phyloP scores from a whole-genome alignment of 2,888 invertebrate genomes.

The Parnassius mnemosyne region DNA sequence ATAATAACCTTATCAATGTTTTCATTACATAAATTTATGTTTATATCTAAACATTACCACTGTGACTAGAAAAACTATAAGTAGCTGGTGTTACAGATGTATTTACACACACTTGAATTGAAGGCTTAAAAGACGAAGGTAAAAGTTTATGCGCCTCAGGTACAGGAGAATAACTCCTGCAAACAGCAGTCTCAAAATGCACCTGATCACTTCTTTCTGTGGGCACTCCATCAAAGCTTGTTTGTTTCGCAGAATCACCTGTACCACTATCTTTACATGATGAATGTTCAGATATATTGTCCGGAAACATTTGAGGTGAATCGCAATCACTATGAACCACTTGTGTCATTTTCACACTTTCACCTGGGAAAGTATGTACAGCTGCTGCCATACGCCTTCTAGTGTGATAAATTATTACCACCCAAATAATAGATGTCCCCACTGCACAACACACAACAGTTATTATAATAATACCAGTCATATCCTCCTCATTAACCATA shows the following conservation, averaged over 20 bases:
- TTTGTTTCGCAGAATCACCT: slow-evolving; percentile 88
- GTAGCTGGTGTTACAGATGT: slow-evolving; percentile 77
- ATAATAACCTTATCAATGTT: slow-evolving; percentile 38
- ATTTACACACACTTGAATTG: slow-evolving; percentile 78
- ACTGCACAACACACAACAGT: slow-evolving; percentile 95
- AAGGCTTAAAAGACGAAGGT: slow-evolving; percentile 75
- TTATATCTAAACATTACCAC: slow-evolving; percentile 60
- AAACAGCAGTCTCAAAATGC: slow-evolving; percentile 69
- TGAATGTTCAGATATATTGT: slow-evolving; percentile 87
- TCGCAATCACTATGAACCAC: slow-evolving; percentile 77
- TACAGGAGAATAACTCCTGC: slow-evolving; percentile 72
- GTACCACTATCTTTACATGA: slow-evolving; percentile 91
- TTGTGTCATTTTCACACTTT: slow-evolving; percentile 75
- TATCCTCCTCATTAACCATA: slow-evolving; percentile 85
- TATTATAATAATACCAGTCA: slow-evolving; percentile 93
- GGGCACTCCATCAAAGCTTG: slow-evolving; percentile 82
- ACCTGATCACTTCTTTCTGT: slow-evolving; percentile 70
- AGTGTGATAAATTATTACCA: slow-evolving; percentile 93
- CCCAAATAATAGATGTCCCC: slow-evolving; percentile 95
- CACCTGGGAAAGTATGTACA: slow-evolving; percentile 69
- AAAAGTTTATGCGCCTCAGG: slow-evolving; percentile 76
- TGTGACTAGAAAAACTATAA: slow-evolving; percentile 80
- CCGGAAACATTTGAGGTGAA: slow-evolving; percentile 76
- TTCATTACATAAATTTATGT: slow-evolving; percentile 31
- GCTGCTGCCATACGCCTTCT: slow-evolving; percentile 83